Evolutionary conservation across 2,888 invertebrate genomes (phyloP).

Genomic region (Isotomurus palustris): DNA sequence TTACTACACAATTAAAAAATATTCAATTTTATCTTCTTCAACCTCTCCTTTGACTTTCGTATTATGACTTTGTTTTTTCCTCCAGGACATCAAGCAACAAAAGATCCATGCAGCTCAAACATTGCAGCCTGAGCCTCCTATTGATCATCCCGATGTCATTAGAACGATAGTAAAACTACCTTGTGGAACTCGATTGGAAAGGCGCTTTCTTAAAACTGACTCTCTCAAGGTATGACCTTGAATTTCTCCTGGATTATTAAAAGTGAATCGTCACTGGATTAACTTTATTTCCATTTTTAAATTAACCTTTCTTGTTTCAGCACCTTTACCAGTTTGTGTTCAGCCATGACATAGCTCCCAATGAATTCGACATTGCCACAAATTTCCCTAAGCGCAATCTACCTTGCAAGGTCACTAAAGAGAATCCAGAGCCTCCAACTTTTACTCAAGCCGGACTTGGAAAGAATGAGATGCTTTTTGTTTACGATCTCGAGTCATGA

Average conservation of each 20-base stretch:
- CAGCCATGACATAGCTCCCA: slow-evolving; percentile 87
- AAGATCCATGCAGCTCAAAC: slow-evolving; percentile 50
- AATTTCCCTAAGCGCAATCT: slow-evolving; percentile 88
- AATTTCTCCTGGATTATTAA: neutral
- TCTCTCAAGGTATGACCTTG: slow-evolving; percentile 67
- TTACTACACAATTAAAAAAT: neutral
- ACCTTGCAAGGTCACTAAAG: slow-evolving; percentile 57
- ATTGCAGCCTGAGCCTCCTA: slow-evolving; percentile 64
- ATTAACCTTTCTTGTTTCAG: slow-evolving; percentile 56
- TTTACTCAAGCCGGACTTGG: slow-evolving; percentile 76
- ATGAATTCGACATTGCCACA: slow-evolving; percentile 90
- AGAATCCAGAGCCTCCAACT: slow-evolving; percentile 55
- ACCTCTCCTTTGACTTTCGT: neutral
- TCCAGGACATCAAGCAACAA: slow-evolving; percentile 47
- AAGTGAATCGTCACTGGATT: neutral
- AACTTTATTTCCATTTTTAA: no score
- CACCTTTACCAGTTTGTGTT: slow-evolving; percentile 92
- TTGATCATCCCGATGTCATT: slow-evolving; percentile 65
- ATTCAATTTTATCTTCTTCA: neutral
- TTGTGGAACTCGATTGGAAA: slow-evolving; percentile 77
- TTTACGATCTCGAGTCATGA: slow-evolving; percentile 82
- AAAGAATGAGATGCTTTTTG: slow-evolving; percentile 85
- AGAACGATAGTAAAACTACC: slow-evolving; percentile 88
- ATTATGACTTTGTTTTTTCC: neutral
- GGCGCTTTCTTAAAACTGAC: slow-evolving; percentile 75